Evolutionary conservation across 92 coral and sea anemone genomes (phyloP).

Genomic region (Diadumene lineata): DNA sequence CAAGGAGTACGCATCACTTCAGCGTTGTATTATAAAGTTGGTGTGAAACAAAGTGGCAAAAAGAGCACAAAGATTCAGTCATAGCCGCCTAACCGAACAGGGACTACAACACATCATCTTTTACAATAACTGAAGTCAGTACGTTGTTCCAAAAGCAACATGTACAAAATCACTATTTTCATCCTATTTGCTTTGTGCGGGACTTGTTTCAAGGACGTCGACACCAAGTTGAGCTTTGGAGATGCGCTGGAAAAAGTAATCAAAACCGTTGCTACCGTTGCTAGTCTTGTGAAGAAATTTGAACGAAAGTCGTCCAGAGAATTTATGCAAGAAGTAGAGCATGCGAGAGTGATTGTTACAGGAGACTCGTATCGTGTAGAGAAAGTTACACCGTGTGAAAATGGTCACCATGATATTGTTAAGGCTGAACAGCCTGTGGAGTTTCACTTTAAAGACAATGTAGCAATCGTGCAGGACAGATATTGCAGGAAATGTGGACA

Average conservation of each 20-base stretch:
- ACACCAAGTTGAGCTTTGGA: neutral
- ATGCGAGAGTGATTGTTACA: conserved; percentile 58
- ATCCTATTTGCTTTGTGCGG: neutral
- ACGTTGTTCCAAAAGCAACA: neutral
- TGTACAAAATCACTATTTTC: neutral
- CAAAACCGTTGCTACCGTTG: neutral
- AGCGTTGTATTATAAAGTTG: no score
- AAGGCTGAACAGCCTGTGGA: conserved; percentile 57
- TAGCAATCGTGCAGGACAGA: conserved; percentile 42
- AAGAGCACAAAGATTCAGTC: no score
- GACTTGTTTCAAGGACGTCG: neutral
- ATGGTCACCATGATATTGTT: conserved; percentile 66
- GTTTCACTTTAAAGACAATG: conserved; percentile 50
- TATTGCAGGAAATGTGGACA: conserved; percentile 74
- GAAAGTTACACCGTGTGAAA: conserved; percentile 50
- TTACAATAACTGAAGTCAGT: no score
- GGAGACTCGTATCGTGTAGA: conserved; percentile 54
- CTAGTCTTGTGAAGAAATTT: neutral
- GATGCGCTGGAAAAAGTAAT: neutral
- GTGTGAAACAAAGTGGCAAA: no score
- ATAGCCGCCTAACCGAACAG: no score
- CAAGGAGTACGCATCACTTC: no score
- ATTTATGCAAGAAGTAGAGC: conserved; percentile 46
- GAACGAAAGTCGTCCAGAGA: conserved; percentile 45
- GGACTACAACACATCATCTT: no score